Evolutionary conservation across 2,797 vertebrate genomes (phyloP).

Genomic region (Enteromius viviparus): DNA sequence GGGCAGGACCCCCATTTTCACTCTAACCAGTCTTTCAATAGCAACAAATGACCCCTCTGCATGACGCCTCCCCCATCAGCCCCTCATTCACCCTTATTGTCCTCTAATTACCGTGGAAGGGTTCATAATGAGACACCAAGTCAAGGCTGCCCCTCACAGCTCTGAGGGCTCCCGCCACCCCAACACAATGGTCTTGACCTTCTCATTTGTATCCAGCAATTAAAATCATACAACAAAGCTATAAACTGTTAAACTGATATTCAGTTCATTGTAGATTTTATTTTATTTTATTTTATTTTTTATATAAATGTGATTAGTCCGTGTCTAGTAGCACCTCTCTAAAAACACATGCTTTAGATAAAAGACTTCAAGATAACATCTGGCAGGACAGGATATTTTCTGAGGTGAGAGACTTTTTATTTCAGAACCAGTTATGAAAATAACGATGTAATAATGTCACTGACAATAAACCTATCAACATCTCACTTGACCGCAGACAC

Average conservation of each 20-base stretch:
- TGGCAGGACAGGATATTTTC: no score
- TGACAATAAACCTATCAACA: no score
- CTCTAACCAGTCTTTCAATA: slow-evolving; percentile 54
- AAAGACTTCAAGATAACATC: no score
- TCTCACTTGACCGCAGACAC: no score
- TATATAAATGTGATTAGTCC: not conserved
- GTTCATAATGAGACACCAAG: slow-evolving; percentile 85
- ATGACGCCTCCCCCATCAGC: slow-evolving; percentile 83
- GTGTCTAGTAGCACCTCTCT: not conserved
- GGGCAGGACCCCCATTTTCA: slow-evolving; percentile 63
- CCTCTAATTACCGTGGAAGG: slow-evolving; percentile 90
- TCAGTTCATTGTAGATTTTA: not conserved
- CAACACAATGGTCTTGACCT: slow-evolving; percentile 13
- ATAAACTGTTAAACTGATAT: not conserved
- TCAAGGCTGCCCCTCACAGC: slow-evolving; percentile 19
- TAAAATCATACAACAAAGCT: slow-evolving; percentile 4
- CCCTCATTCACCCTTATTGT: slow-evolving; percentile 87
- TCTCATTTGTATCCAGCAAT: not conserved
- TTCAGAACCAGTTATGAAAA: no score
- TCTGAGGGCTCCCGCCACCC: not conserved
- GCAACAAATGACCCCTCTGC: slow-evolving; percentile 84
- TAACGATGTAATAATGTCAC: no score
- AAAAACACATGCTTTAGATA: not conserved
- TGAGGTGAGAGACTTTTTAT: no score
- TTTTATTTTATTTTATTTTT: not conserved